These are phyloP conservation scores for Lucilia cuprina DNA, from an alignment of 1,140 invertebrate genomes.

Conservation along the genomic window DNA sequence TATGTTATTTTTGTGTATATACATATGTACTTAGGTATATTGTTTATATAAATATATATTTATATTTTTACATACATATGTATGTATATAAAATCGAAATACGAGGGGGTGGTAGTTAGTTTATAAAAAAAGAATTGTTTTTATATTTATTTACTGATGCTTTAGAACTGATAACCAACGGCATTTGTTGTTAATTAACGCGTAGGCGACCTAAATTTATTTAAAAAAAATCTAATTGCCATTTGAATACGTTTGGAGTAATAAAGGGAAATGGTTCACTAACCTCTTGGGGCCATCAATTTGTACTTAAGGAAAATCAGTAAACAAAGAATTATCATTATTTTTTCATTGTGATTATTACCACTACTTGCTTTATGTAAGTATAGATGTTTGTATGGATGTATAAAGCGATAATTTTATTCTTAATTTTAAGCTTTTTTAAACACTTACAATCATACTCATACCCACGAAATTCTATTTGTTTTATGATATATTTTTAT, in stretches of 20 bases:
- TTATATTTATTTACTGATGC: slow-evolving; percentile 21
- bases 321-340: neutral
- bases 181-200: slow-evolving; percentile 33
- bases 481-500: neutral
- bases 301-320: slow-evolving; percentile 13
- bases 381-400: too few species aligned
- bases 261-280: neutral
- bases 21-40: neutral
- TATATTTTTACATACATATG: neutral
- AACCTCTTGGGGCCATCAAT: slow-evolving; percentile 21
- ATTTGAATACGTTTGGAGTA: neutral
- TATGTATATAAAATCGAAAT: neutral
- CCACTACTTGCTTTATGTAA: too few species aligned
- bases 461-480: neutral
- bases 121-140: slow-evolving; percentile 9
- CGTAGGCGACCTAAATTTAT: slow-evolving; percentile 31
- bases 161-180: slow-evolving; percentile 29
- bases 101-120: neutral
- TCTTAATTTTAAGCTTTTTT: too few species aligned
- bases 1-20: neutral
- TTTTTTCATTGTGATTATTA: neutral
- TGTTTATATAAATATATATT: neutral
- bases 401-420: too few species aligned
- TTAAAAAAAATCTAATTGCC: slow-evolving; percentile 9
- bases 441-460: neutral